Conservation (phyloP, 1,140 invertebrate genomes). For the Lepidurus arcticus region DNA sequence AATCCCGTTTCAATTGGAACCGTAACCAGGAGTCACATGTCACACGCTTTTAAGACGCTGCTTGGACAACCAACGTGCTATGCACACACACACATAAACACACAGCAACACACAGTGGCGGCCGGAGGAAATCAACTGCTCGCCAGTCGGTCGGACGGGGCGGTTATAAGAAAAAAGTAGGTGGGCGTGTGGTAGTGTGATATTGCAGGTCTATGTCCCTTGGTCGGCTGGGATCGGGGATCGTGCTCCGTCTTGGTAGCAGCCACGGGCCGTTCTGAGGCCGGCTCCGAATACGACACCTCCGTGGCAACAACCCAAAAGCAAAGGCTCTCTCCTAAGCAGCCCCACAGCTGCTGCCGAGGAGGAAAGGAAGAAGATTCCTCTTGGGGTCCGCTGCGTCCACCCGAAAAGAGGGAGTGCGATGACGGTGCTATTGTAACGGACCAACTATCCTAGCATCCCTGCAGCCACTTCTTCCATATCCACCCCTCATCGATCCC, state of each 20-base stretch:
- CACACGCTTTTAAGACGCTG: too few relatives aligned
- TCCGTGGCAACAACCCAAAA: constrained; percentile 17
- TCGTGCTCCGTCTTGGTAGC: constrained; percentile 20
- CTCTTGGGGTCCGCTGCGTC: neutral
- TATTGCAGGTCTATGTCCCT: constrained; percentile 10
- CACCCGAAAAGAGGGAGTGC: neutral
- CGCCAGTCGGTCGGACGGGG: neutral
- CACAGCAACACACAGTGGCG: neutral
- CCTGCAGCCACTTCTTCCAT: neutral
- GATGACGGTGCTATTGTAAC: constrained; percentile 14
- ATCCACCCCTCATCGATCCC: constrained; percentile 17
- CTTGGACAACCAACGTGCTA: too few relatives aligned
- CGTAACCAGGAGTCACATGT: too few relatives aligned
- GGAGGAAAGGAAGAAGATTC: neutral
- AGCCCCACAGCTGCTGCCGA: neutral
- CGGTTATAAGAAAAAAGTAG: constrained; percentile 9
- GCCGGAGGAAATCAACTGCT: neutral
- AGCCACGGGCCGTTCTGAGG: constrained; percentile 16
- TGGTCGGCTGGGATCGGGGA: neutral
- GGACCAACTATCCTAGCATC: constrained; percentile 17
- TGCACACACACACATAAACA: too few relatives aligned
- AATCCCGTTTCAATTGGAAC: neutral
- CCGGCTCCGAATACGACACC: constrained; percentile 16
- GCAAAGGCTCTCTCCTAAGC: neutral
- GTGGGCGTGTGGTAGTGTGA: constrained; percentile 9